Conservation (phyloP, 2,888 invertebrate species). For the Salpingus planirostris region DNA sequence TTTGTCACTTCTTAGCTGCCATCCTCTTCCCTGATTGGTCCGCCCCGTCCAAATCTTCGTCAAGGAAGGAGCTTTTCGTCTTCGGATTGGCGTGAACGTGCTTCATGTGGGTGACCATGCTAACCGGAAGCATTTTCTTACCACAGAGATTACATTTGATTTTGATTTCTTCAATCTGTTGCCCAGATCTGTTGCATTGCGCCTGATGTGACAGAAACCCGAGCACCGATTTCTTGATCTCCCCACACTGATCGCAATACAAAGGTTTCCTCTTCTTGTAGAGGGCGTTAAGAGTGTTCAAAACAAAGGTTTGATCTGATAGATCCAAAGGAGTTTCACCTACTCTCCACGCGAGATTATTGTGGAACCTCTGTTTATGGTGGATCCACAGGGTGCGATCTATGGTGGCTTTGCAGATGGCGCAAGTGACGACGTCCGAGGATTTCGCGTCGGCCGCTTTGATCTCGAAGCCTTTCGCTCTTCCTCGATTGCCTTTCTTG, state of each 20-base stretch:
- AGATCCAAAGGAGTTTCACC: constrained; percentile 47
- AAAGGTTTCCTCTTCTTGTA: constrained; percentile 41
- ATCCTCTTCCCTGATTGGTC: constrained; percentile 1
- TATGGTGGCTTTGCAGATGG: constrained; percentile 42
- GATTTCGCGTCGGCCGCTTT: background rate
- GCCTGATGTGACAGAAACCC: constrained; percentile 55
- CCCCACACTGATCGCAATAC: constrained; percentile 48
- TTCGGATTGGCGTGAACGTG: constrained; percentile 33
- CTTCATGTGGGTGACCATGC: constrained; percentile 50
- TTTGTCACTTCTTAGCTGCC: background rate
- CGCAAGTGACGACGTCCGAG: constrained; percentile 35
- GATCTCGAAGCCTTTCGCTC: no score
- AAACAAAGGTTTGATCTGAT: constrained; percentile 42
- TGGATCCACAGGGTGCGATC: constrained; percentile 39
- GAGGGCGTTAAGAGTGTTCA: constrained; percentile 42
- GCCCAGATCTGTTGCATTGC: constrained; percentile 50
- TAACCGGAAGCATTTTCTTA: constrained; percentile 47
- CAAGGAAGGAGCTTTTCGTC: constrained; percentile 24
- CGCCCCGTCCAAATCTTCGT: constrained; percentile 1
- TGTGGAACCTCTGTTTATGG: constrained; percentile 48
- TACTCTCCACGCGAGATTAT: constrained; percentile 50
- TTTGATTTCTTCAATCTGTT: constrained; percentile 45
- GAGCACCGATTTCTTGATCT: constrained; percentile 43
- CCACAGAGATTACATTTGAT: constrained; percentile 48
- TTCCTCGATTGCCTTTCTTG: no score